A percentile compares a stretch with the other conserved stretches of the same genome.
Evolutionary conservation across 2,888 invertebrate species (phyloP).

Genomic region (Dasysyrphus albostriatus): DNA sequence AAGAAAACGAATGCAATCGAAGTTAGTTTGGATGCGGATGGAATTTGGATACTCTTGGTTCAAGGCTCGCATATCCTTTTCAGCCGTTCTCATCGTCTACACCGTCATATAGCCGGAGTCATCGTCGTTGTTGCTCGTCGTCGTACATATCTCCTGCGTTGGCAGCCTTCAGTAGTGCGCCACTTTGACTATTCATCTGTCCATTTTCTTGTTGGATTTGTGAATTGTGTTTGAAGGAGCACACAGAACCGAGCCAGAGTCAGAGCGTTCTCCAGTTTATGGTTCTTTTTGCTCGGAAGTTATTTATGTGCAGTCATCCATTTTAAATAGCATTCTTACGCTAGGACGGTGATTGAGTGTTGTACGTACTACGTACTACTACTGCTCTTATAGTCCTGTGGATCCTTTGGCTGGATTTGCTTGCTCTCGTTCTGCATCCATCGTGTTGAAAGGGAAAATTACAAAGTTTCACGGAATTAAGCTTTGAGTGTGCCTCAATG

Average conservation of each 20-base stretch:
- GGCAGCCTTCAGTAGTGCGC: slow-evolving; percentile 44
- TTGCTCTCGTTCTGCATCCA: slow-evolving; percentile 45
- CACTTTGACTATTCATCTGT: slow-evolving; percentile 75
- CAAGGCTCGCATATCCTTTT: slow-evolving; percentile 51
- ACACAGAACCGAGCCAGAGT: slow-evolving; percentile 16
- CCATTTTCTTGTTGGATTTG: slow-evolving; percentile 72
- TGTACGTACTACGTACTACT: slow-evolving; percentile 58
- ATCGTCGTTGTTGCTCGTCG: background rate
- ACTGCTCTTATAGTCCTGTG: slow-evolving; percentile 11
- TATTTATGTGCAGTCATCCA: slow-evolving; percentile 76
- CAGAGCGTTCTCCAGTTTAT: slow-evolving; percentile 61
- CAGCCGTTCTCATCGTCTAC: slow-evolving; percentile 12
- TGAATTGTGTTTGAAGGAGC: slow-evolving; percentile 67
- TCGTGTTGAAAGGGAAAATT: slow-evolving; percentile 68
- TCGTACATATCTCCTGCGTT: slow-evolving; percentile 6
- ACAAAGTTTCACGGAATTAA: slow-evolving; percentile 67
- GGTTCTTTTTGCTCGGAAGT: slow-evolving; percentile 69
- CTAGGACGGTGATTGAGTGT: slow-evolving; percentile 74
- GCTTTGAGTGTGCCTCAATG: slow-evolving; percentile 38
- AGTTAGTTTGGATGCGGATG: slow-evolving; percentile 69
- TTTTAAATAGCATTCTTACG: slow-evolving; percentile 75
- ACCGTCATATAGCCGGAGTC: background rate
- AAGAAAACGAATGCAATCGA: slow-evolving; percentile 71
- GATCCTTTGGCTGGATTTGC: slow-evolving; percentile 51
- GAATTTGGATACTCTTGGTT: slow-evolving; percentile 73